Base-by-base conservation (phyloP, 2,113 vertebrate genomes). In the Pygoscelis adeliae region DNA sequence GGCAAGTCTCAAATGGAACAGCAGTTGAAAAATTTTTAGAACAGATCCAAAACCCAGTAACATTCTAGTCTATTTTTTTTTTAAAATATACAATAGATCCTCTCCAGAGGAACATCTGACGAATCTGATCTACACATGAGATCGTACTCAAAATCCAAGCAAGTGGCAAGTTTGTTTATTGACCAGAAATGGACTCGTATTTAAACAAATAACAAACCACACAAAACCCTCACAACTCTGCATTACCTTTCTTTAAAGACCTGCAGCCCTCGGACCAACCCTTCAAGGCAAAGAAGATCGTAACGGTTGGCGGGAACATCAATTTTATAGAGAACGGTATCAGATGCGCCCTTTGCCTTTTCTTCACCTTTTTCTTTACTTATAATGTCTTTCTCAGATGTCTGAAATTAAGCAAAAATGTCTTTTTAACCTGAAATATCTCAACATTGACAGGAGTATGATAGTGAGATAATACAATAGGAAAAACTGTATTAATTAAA, bases 231-330 rank as follows among this genome's bases (percentile, higher is more conserved):
- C 42, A 56, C 59, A 62, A 11, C 25, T 82, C 36, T 50, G 56
- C 21, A 77, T 96, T 96, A 99, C 99, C 98, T 99, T 93, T 99
- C 98, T 96, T 99, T 99, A 98, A 99, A 99, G 95, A 99, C 99
- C 93, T 99, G 99, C 91, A 99, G 98, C 26, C 99, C 99, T 83
- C 99, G 98, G 83, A 99, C 99, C 92, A 99, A 89, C 23, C 99
- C 99, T 93, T 99, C 99, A 90, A 99, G 98, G 97, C 99, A 99
- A 9, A 99, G 98, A 32, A 99, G 99, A 92, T 99, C 99, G 89
- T 99, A 99, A 84, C 99, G 98, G 95, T 99, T 99, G 79, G 99
- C 99, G 29, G 99, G 99, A 38, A 99, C 99, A 25, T 99, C 99
- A 3, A 99, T 99, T 98, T 99, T 99, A 93, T 99, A 99, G 56